phyloP scores from a whole-genome alignment of 2,888 invertebrate genomes.

The Branchellion lobata region DNA sequence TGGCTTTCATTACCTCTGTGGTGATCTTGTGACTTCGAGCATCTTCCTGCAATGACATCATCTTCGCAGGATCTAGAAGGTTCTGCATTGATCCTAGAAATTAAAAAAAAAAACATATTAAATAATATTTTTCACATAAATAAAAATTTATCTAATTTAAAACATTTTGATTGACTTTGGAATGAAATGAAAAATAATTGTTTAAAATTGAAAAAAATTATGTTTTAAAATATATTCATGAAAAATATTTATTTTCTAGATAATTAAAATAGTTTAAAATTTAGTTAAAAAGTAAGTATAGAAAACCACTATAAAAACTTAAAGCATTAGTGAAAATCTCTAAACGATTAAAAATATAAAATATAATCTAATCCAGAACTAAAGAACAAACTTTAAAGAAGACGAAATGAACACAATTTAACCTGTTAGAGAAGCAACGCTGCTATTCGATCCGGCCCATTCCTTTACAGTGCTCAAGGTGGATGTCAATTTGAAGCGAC shows the following conservation, averaged over 20 bases:
- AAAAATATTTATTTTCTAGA: too few relatives aligned
- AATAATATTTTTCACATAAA: neutral
- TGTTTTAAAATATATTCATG: too few relatives aligned
- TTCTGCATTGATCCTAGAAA: conserved; percentile 47
- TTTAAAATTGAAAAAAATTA: too few relatives aligned
- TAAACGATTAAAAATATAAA: too few relatives aligned
- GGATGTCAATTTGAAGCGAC: conserved; percentile 32
- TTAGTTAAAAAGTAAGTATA: too few relatives aligned
- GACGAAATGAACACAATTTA: too few relatives aligned
- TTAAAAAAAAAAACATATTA: neutral
- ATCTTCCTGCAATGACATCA: conserved; percentile 52
- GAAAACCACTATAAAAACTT: too few relatives aligned
- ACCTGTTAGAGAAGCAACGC: conserved; percentile 36
- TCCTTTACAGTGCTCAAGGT: conserved; percentile 36
- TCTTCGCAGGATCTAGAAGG: conserved; percentile 47
- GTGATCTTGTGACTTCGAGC: conserved; percentile 51
- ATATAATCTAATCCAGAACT: too few relatives aligned
- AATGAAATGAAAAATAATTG: neutral
- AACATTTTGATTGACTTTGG: neutral
- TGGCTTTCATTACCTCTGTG: conserved; percentile 51
- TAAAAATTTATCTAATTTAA: neutral
- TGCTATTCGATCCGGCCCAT: conserved; percentile 37
- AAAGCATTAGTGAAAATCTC: too few relatives aligned
- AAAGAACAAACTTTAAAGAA: too few relatives aligned
- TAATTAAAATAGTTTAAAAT: too few relatives aligned